phyloP scores from a whole-genome alignment of 2,113 vertebrate species.

The Lontra canadensis region DNA sequence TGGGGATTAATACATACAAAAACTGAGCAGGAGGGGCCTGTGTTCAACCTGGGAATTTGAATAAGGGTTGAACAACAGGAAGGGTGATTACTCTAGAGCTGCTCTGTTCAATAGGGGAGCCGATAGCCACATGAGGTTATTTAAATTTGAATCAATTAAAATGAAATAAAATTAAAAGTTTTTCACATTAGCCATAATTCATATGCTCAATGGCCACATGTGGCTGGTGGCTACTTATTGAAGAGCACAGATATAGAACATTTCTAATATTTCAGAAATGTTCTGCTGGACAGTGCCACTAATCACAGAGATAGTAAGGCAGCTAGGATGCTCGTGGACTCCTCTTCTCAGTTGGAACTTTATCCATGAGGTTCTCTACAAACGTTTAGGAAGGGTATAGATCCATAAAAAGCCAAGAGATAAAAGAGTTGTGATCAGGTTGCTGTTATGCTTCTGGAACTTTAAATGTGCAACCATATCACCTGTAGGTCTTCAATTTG shows the following conservation, averaged over 20 bases:
- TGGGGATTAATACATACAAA: constrained; percentile 65
- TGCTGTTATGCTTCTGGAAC: neutral
- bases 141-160: constrained; percentile 35
- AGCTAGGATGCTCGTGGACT: neutral
- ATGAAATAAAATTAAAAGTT: neutral
- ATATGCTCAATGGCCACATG: neutral
- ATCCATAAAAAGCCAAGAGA: neutral
- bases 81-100: neutral
- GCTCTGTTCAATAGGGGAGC: neutral
- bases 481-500: neutral
- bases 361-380: neutral
- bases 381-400: neutral
- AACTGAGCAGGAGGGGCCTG: neutral
- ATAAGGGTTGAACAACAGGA: neutral
- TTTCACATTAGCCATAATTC: neutral
- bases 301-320: neutral
- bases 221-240: neutral
- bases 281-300: neutral
- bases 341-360: neutral
- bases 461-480: neutral
- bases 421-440: too few relatives aligned
- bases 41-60: neutral
- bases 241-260: neutral
- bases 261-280: neutral
- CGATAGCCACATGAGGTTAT: neutral